Evolutionary conservation across 53 echinoderm and acorn worm species (phyloP).

Genomic region (Pentamera pediparva): DNA sequence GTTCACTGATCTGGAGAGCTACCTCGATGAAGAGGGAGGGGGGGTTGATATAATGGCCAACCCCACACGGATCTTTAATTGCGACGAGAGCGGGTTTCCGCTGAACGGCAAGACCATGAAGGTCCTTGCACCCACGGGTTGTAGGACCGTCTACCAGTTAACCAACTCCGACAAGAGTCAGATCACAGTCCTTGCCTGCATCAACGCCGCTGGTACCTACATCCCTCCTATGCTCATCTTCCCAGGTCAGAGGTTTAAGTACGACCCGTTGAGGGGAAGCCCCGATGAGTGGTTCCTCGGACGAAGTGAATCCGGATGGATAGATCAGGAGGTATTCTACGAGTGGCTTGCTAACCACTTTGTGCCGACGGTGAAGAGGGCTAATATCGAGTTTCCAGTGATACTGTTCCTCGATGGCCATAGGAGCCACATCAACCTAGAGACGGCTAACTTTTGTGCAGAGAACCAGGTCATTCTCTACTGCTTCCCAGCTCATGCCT

Average conservation of each 20-base stretch:
- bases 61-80: conserved; percentile 18
- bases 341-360: conserved; percentile 41
- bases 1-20: conserved; percentile 2
- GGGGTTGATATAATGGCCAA: conserved; percentile 5
- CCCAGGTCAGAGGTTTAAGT: conserved; percentile 23
- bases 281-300: conserved; percentile 28
- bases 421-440: conserved; percentile 29
- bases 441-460: conserved; percentile 35
- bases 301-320: conserved; percentile 26
- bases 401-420: conserved; percentile 52
- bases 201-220: conserved; percentile 5
- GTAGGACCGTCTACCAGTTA: conserved; percentile 14
- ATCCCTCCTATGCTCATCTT: conserved; percentile 21
- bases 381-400: conserved; percentile 22
- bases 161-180: background rate
- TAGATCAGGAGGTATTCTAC: conserved; percentile 17
- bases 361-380: background rate
- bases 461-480: conserved; percentile 32
- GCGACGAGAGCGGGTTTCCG: conserved; percentile 32
- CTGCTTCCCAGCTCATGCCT: conserved; percentile 43
- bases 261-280: conserved; percentile 10
- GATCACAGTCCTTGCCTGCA: conserved; percentile 20
- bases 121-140: conserved; percentile 4
- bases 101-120: background rate
- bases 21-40: conserved; percentile 1